These are phyloP conservation scores for Pleuronectes platessa DNA, from an alignment of 2,113 vertebrate genomes.

Conservation along the genomic window DNA sequence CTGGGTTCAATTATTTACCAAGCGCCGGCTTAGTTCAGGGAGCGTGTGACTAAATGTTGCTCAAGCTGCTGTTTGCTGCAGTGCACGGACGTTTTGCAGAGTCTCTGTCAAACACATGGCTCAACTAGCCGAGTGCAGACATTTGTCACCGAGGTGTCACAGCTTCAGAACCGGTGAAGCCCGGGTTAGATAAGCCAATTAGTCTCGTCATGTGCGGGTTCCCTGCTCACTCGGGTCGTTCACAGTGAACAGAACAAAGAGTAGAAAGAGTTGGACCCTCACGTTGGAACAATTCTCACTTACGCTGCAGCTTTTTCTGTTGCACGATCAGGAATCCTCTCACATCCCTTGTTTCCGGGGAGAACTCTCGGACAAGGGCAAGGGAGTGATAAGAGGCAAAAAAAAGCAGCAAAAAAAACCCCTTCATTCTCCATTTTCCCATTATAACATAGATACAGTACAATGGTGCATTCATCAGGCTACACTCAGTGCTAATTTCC, in stretches of 20 bases:
- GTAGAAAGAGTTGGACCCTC: neutral
- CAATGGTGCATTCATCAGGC: constrained; percentile 80
- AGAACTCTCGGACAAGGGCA: constrained; percentile 65
- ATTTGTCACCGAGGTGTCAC: constrained; percentile 56
- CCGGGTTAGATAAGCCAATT: constrained; percentile 26
- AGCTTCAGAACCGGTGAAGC: constrained; percentile 42
- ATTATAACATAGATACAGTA: constrained; percentile 65
- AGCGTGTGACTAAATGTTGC: constrained; percentile 53
- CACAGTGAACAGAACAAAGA: constrained; percentile 16
- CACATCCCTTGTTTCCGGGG: constrained; percentile 59
- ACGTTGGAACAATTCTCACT: neutral
- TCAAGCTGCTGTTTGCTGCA: constrained; percentile 32
- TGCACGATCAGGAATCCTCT: constrained; percentile 49
- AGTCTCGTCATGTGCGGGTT: constrained; percentile 45
- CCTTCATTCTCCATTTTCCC: constrained; percentile 46
- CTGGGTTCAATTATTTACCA: constrained; percentile 78
- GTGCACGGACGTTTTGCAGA: constrained; percentile 2
- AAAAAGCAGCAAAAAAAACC: constrained; percentile 27
- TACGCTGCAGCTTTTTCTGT: neutral
- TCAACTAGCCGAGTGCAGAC: constrained; percentile 31
- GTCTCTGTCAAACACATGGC: constrained; percentile 29
- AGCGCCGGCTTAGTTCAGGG: constrained; percentile 60
- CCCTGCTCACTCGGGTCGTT: constrained; percentile 34
- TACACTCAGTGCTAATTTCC: constrained; percentile 81
- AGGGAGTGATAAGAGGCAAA: constrained; percentile 51